Evolutionary conservation across 1,140 invertebrate genomes (phyloP).

Genomic region (Coenobita brevimanus): DNA sequence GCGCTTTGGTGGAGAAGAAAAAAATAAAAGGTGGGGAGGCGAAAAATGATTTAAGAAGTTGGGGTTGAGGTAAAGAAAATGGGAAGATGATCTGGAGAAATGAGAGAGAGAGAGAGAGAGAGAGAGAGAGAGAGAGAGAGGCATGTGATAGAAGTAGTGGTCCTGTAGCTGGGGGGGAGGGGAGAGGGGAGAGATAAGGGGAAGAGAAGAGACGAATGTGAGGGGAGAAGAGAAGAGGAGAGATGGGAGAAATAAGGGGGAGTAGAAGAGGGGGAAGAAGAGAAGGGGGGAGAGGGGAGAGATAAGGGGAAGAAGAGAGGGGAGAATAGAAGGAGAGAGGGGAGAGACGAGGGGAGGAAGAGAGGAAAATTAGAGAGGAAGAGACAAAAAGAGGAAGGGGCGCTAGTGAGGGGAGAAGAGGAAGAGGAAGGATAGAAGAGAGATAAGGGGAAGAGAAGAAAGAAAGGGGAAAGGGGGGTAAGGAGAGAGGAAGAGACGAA

Average conservation of each 20-base stretch:
- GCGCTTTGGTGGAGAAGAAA: not conserved
- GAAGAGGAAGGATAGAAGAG: too few species aligned
- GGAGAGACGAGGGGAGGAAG: too few species aligned
- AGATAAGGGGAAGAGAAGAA: too few species aligned
- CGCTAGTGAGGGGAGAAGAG: too few species aligned
- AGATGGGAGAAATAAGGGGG: not conserved
- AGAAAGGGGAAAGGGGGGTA: too few species aligned
- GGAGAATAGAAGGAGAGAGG: too few species aligned
- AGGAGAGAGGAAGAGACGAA: too few species aligned
- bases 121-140: not conserved
- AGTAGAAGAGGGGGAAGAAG: not conserved
- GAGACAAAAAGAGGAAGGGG: too few species aligned
- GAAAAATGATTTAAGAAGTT: not conserved
- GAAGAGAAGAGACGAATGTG: not conserved
- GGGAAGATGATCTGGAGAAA: not conserved
- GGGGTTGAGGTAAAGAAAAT: not conserved
- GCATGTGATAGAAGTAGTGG: not conserved
- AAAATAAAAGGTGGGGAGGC: not conserved
- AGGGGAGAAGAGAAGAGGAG: not conserved
- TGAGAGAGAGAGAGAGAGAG: not conserved
- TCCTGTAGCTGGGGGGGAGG: not conserved
- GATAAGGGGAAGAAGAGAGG: not conserved
- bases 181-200: not conserved
- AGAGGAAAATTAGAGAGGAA: too few species aligned
- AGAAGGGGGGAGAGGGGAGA: not conserved